Base-by-base conservation (phyloP, 2,113 vertebrate genomes). In the Clarias batrachus region DNA sequence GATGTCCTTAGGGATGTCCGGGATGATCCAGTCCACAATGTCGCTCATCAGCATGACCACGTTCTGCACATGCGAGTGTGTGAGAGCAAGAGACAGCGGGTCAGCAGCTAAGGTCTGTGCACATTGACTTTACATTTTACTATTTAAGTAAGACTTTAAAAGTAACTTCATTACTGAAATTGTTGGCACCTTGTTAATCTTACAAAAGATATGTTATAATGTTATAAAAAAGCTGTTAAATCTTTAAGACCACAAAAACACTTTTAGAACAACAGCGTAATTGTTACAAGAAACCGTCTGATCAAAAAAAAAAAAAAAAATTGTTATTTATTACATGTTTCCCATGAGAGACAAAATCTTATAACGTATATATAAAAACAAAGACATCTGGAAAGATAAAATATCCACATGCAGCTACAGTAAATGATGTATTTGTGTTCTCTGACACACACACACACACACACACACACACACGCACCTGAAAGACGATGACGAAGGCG, bases 21-120 rank as follows among this genome's bases (percentile, higher is more conserved):
- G 98, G 91, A 99, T 99, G 87, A 99, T 95, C 98, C 98, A 99
- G 96, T 99, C 98, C 88, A 99, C 97, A 54, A 99, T 94, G 90
- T 99, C 98, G 66, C 96, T 99, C 98, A 99, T 99, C 94, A 99
- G 95, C 98, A 99, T 97, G 90, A 99, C 98, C 90, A 99, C 91
- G 73, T 99, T 99, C 98, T 99, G 94, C 13, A 92, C 88, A 74
- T 8, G 78, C 3, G 66, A 27, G 8, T n/a, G 60, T 41, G 54
- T 41, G 48, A 65, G 59, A 65, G 60, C 77, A 70, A 60, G 66
- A 63, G 16, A 62, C 25, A 70, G 66, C 66, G 57, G 27, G 2
- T 56, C 74, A 77, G 54, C 13, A 3, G 12, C 74, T 19, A 6
- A 71, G 7, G 19, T 71, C 37, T 71, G 16, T 71, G 14, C 16